Base-by-base conservation (phyloP, 2,797 vertebrate species). In the Austrolebias charrua region DNA sequence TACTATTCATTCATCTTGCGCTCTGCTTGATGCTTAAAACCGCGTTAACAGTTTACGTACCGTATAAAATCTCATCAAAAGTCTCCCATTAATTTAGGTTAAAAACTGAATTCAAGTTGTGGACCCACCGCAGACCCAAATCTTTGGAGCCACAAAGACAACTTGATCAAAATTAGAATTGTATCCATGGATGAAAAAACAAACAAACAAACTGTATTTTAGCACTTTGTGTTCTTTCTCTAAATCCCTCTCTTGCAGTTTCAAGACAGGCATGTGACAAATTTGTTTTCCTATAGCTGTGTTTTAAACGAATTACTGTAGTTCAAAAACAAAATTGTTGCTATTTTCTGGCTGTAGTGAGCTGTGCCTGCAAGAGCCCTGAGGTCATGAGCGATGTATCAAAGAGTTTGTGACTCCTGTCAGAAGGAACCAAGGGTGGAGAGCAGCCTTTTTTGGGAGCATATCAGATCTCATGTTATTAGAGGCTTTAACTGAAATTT, bases 391-490 rank as follows among this genome's bases (percentile, higher is more conserved):
- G 13, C 65, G 67, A 69, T 76, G 79, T 78, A 75, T 80, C 52
- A 69, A 76, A 82, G 72, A 63, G 44, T 50, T 78, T 71, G 49
- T 85, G 75, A 53, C 40, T 45, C 50, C 63, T 73, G 75, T 80
- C 55, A 75, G 56, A 50, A 59, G 66, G 63, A 57, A 71, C 42
- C 67, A 49, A 73, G 80, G 85, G 86, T 82, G 84, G 80, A 82
- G 81, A 52, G 72, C 69, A 29, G 0, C 58, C 55, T 78, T 77
- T 71, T 78, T 80, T 80, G 79, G 69, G 53, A 81, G 56, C 54
- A 60, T 71, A 75, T 85, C 66, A 68, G 42, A 69, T 78, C 72
- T 66, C 78, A 66, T 77, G 55, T 87, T 79, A 88, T 89, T 87
- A 88, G 70, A 89, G 86, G 81, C 60, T 71, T 75, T 63, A 61